Conservation (phyloP, 2,797 vertebrate genomes). For the Ficedula albicollis region DNA sequence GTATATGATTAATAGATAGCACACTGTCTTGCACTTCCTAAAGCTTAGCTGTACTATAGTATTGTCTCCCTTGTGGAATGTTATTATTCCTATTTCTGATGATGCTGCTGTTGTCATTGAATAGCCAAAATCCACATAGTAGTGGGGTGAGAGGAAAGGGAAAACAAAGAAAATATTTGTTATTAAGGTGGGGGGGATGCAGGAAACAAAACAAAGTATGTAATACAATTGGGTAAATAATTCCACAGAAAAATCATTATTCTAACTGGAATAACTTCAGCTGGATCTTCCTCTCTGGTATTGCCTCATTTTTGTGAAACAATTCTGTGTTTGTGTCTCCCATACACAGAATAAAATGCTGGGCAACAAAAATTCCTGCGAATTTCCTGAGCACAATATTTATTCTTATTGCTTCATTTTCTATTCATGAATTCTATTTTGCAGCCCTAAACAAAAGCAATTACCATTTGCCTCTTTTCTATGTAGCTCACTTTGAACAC, state of each 20-base stretch:
- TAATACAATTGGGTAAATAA: neutral
- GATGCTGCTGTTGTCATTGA: neutral
- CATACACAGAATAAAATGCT: neutral
- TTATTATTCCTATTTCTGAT: slow-evolving; percentile 5
- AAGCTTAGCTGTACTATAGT: neutral
- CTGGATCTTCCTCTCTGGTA: neutral
- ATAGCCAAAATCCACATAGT: neutral
- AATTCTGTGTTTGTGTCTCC: neutral
- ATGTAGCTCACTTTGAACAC: neutral
- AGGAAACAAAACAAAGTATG: neutral
- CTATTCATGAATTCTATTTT: slow-evolving; percentile 37
- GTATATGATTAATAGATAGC: slow-evolving; percentile 42
- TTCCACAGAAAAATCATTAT: neutral
- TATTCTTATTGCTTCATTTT: slow-evolving; percentile 40
- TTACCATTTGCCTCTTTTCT: neutral
- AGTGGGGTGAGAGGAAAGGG: neutral
- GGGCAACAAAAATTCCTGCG: neutral
- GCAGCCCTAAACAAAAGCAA: slow-evolving; percentile 47
- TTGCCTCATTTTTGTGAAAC: neutral
- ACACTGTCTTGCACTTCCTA: neutral
- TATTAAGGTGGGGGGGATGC: neutral
- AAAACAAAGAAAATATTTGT: neutral
- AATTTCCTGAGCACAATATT: neutral
- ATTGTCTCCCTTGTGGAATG: neutral
- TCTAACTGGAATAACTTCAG: neutral